Evolutionary conservation across 1,140 invertebrate genomes (phyloP), one percentile per base, ranked within the genome.

Genomic region (Tetraneura akinire): DNA sequence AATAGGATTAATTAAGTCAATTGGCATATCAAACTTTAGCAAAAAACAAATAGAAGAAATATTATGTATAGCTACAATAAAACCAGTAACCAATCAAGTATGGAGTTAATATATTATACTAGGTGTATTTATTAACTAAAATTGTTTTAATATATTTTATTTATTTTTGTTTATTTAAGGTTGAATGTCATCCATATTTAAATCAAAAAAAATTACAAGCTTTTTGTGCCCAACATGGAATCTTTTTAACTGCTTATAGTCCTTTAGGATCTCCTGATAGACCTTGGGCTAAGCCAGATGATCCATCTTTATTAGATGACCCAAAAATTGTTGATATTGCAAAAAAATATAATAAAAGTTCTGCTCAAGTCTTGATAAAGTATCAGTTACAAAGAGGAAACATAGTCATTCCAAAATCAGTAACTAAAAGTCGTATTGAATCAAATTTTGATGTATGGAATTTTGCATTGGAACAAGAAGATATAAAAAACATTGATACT

Each of bases 21-120:
- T 97, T 82, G 96, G 95, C 8, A 84, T 97, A 1, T 96, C 94
- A 11, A 97, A 97, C 84, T 97, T 97, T 83, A 96, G 94, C 84
- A 89, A 88, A 32, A 86, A 92, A 81, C 96, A 97, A 85, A 87
- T 96, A 47, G 85, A 90, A 10, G 87, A 91, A 76, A 68, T 97
- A 42, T 68, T 94, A 0, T 86, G 90, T 45, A 87, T 86, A 73
- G 88, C 88, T 18, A 89, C 86, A 37, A 88, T 96, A 29, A 91
- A 91, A 85, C 95, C 95, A 18, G 91, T 90, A 53, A 89, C 88
- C 4, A 91, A 93, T 84, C 94, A 96, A 88, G 90, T 95, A 55
- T 29, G 26, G 13, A 51, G 11, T 29, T 29, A 1, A 47, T 49
- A 71, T 29, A 29, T n/a, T n/a, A n/a, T n/a, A 71, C 10, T 66